Evolutionary conservation across 2,888 invertebrate species (phyloP), one percentile per base, ranked within the genome.

Genomic region (Cryptus viduatorius): DNA sequence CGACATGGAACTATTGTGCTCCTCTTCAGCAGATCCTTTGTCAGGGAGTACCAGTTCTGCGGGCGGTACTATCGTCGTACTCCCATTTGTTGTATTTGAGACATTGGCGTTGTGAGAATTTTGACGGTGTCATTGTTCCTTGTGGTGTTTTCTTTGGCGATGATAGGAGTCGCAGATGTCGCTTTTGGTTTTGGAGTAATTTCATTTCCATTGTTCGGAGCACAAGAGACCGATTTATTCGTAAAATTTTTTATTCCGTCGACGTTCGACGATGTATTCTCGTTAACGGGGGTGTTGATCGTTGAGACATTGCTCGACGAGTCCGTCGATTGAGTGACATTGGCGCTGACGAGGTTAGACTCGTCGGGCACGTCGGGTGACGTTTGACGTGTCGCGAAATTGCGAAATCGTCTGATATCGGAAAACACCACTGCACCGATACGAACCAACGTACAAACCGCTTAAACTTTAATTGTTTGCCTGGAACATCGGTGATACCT

Each of bases 1-100:
- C 0, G 99, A 98, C 96, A 99, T 97, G 0, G 98, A 99, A 91
- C 98, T 98, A 91, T 98, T 98, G 92, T 99, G 98, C 93, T 99
- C 99, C 94, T 98, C 98, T 94, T 99, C 98, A 1, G 98, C 98
- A 1, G 98, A 97, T 88, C 97, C 98, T 92, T 97, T 97, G 88
- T 97, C 97, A 0, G 98, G 98, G 59, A 98, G 94, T 7, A 97
- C 96, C 7, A 97, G 96, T 91, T 97, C 97, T 0, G 96, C 96
- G 0, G 96, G 96, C 50, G 95, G 95, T 1, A 96, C 94, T 1
- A 95, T 93, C 8, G 94, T 93, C 37, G 93, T 93, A 19, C 92
- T 93, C 82, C 92, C 94, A 87, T 94, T 94, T 19, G 91, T 91
- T 37, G 78, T 77, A 75, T 89, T 90, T 19, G 87, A 73, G 19